Evolutionary conservation across 2,797 vertebrate genomes (phyloP).

Genomic region (Danio aesculapii): DNA sequence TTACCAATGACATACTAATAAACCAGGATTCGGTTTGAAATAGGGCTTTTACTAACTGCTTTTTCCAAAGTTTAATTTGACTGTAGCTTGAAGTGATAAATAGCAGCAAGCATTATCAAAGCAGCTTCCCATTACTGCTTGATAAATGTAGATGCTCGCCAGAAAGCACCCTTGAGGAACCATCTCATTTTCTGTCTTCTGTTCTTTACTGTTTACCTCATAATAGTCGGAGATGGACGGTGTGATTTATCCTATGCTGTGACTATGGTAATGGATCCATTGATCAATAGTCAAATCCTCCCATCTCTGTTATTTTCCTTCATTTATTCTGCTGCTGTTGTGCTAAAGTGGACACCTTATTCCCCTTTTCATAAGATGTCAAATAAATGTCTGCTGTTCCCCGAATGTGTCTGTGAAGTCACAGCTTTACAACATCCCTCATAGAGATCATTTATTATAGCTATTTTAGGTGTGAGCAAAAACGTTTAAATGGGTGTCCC

Average conservation of each 20-base stretch:
- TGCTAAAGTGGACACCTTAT: neutral
- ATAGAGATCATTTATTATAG: too few relatives aligned
- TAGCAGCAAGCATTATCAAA: neutral
- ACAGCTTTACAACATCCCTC: too few relatives aligned
- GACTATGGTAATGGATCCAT: conserved; percentile 24
- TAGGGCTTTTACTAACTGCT: neutral
- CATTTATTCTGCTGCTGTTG: conserved; percentile 22
- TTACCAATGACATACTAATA: too few relatives aligned
- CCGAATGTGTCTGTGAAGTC: too few relatives aligned
- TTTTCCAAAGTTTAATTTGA: neutral
- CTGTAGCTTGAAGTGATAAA: conserved; percentile 20
- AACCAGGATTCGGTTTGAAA: neutral
- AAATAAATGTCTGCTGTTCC: too few relatives aligned
- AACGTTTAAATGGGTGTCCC: too few relatives aligned
- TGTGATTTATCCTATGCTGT: conserved; percentile 15
- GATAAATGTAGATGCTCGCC: conserved; percentile 34
- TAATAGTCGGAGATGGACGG: conserved; percentile 10
- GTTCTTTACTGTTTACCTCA: neutral
- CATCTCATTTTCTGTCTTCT: neutral
- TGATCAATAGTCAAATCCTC: conserved; percentile 34
- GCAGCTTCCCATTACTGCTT: conserved; percentile 15
- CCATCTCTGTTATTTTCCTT: conserved; percentile 37
- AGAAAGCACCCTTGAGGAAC: conserved; percentile 28
- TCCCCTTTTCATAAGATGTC: too few relatives aligned
- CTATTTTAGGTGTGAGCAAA: too few relatives aligned